Conservation (phyloP, 2,888 invertebrate species). For the Andrena minutula region DNA sequence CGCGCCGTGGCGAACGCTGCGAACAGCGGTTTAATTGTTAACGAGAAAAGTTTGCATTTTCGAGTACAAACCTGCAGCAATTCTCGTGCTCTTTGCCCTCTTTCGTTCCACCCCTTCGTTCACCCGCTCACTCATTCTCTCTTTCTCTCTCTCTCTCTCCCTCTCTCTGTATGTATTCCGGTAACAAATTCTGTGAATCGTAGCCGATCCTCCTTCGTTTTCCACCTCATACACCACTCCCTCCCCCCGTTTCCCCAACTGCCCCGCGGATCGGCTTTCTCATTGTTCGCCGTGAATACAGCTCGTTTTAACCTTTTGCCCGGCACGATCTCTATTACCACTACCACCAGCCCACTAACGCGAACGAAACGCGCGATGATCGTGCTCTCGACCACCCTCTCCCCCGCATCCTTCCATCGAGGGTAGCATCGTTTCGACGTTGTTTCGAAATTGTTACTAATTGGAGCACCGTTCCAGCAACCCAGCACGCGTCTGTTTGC, state of each 20-base stretch:
- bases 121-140: not conserved
- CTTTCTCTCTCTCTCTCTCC: too few species aligned
- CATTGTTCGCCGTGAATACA: slow-evolving; percentile 43
- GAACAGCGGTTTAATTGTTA: slow-evolving; percentile 75
- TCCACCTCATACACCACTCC: not conserved
- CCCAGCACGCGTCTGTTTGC: not conserved
- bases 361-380: slow-evolving; percentile 40
- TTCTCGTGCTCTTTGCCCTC: slow-evolving; percentile 16
- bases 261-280: slow-evolving; percentile 26
- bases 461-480: slow-evolving; percentile 49
- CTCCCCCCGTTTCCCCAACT: not conserved
- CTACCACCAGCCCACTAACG: slow-evolving; percentile 4
- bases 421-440: slow-evolving; percentile 53
- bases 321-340: slow-evolving; percentile 32
- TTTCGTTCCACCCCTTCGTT: not conserved
- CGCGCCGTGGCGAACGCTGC: slow-evolving; percentile 50
- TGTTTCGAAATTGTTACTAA: slow-evolving; percentile 64
- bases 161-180: slow-evolving; percentile 25
- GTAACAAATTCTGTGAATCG: slow-evolving; percentile 55
- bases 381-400: not conserved
- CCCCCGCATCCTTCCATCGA: not conserved
- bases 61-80: slow-evolving; percentile 57
- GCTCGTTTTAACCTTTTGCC: slow-evolving; percentile 44
- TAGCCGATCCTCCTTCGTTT: slow-evolving; percentile 29
- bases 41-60: slow-evolving; percentile 79